Conservation (phyloP, 2,797 vertebrate genomes). For the Bufotes viridis region DNA sequence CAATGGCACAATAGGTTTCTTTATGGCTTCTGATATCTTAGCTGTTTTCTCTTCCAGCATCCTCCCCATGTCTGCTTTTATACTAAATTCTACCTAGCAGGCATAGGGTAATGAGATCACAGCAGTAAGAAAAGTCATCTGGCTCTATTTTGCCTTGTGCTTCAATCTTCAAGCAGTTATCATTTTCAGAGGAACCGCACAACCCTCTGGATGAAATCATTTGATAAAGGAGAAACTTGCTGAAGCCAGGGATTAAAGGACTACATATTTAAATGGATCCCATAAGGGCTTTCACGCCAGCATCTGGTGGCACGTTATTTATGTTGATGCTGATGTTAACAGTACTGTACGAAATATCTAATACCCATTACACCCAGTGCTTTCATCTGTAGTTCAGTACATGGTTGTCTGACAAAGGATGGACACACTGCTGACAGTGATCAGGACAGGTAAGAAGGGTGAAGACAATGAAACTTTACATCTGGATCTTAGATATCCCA, state of each 20-base stretch:
- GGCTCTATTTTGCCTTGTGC: conserved; percentile 14
- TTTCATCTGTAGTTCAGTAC: not conserved
- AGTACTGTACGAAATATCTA: too few relatives aligned
- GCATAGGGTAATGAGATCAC: conserved; percentile 46
- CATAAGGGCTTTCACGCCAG: not conserved
- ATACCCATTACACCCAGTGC: not conserved
- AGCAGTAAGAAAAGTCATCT: conserved; percentile 39
- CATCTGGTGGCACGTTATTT: conserved; percentile 7
- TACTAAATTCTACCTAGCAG: conserved; percentile 36
- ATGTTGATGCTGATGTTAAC: not conserved
- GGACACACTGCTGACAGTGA: too few relatives aligned
- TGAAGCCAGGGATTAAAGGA: conserved; percentile 41
- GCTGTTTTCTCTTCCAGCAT: not conserved
- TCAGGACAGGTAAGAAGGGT: not conserved
- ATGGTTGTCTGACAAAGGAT: not conserved
- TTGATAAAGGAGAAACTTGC: conserved; percentile 39
- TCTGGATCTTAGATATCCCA: too few relatives aligned
- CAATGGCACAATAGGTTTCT: not conserved
- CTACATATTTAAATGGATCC: conserved; percentile 24
- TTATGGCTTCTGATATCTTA: not conserved
- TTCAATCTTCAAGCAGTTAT: conserved; percentile 20
- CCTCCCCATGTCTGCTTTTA: not conserved
- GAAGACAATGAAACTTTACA: too few relatives aligned
- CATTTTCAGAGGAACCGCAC: conserved; percentile 25
- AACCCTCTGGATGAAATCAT: conserved; percentile 37